Conservation (phyloP, 2,888 invertebrate genomes). For the Cosmorhoe ocellata region DNA sequence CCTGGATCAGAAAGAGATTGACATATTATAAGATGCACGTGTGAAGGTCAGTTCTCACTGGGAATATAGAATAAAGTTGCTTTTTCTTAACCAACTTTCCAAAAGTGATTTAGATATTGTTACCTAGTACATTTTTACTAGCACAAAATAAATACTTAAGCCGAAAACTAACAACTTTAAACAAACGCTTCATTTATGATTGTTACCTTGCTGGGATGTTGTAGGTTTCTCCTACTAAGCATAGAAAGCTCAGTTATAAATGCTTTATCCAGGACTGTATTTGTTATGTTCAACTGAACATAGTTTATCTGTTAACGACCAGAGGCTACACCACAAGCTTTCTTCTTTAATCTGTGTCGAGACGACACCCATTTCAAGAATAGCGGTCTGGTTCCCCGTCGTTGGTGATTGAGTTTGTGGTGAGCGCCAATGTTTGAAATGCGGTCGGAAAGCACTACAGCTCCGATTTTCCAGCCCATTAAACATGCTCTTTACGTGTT, state of each 20-base stretch:
- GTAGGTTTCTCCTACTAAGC: too few relatives aligned
- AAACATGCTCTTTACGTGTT: slow-evolving; percentile 34
- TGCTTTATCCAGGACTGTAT: too few relatives aligned
- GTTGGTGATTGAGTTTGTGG: slow-evolving; percentile 57
- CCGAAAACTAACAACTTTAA: too few relatives aligned
- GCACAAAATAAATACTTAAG: too few relatives aligned
- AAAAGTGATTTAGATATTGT: too few relatives aligned
- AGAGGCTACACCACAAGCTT: not conserved
- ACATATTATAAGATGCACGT: slow-evolving; percentile 11
- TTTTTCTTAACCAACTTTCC: too few relatives aligned
- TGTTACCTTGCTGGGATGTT: too few relatives aligned
- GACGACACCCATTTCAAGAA: slow-evolving; percentile 31
- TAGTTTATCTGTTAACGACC: too few relatives aligned
- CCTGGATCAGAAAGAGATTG: slow-evolving; percentile 4
- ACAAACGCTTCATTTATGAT: too few relatives aligned
- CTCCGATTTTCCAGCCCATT: slow-evolving; percentile 43
- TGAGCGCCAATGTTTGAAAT: slow-evolving; percentile 43
- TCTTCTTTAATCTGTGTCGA: slow-evolving; percentile 9
- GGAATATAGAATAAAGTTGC: not conserved
- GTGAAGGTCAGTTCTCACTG: slow-evolving; percentile 1
- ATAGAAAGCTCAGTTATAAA: too few relatives aligned
- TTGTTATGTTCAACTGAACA: too few relatives aligned
- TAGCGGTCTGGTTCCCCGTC: slow-evolving; percentile 52
- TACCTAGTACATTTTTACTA: too few relatives aligned
- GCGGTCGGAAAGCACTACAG: slow-evolving; percentile 41